These are phyloP conservation scores for Harpagifer antarcticus DNA, from an alignment of 2,797 vertebrate genomes.

Conservation along the genomic window DNA sequence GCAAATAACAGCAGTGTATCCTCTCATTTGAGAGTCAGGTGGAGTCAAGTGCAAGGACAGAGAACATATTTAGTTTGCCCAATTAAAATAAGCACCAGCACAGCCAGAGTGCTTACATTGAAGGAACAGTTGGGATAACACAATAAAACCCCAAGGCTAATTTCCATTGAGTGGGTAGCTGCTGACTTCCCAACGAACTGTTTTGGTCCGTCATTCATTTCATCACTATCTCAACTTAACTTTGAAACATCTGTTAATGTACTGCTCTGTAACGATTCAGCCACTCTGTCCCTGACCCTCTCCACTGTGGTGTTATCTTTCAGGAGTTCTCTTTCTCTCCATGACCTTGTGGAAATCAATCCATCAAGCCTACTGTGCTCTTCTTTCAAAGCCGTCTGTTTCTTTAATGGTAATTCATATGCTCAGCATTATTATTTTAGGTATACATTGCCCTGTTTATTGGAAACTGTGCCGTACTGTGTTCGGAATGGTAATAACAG, in stretches of 20 bases:
- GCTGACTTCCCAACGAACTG: conserved; percentile 30
- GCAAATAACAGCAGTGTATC: no score
- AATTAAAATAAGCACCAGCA: no score
- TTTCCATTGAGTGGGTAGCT: neutral
- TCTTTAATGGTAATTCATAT: conserved; percentile 28
- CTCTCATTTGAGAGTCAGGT: neutral
- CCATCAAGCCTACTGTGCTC: conserved; percentile 41
- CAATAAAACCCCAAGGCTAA: no score
- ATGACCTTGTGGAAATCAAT: conserved; percentile 70
- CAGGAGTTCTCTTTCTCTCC: conserved; percentile 66
- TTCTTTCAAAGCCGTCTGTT: conserved; percentile 56
- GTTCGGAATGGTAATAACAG: neutral
- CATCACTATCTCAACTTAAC: conserved; percentile 16
- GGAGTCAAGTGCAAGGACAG: neutral
- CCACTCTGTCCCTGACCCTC: conserved; percentile 42
- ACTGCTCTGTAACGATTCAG: conserved; percentile 24
- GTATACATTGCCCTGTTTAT: neutral
- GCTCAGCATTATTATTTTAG: conserved; percentile 7
- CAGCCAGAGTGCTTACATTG: no score
- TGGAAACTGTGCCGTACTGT: neutral
- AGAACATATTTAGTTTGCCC: neutral
- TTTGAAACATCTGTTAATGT: conserved; percentile 35
- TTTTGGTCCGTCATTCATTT: conserved; percentile 2
- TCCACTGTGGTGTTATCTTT: conserved; percentile 66
- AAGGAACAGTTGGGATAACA: no score